Evolutionary conservation across 2,113 vertebrate genomes (phyloP).

Genomic region (Herpetotheres cachinnans): DNA sequence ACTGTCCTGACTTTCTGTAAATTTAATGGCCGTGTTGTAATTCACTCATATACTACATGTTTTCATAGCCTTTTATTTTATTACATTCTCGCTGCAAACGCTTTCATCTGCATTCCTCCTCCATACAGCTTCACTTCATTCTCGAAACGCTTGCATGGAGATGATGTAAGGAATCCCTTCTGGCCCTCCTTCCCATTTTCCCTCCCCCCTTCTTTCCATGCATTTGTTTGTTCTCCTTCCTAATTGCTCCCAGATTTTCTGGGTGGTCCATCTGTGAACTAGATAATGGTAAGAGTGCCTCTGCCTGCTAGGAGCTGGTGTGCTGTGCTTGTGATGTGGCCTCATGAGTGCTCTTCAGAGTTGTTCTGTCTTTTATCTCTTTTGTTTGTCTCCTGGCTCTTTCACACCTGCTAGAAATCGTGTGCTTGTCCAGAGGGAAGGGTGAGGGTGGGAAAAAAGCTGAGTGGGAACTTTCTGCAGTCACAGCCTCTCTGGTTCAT

Average conservation of each 20-base stretch:
- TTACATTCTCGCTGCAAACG: conserved; percentile 43
- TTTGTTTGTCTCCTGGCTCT: conserved; percentile 64
- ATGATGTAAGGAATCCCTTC: conserved; percentile 73
- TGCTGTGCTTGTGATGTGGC: conserved; percentile 66
- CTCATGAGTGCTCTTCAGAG: conserved; percentile 58
- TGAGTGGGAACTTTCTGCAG: neutral
- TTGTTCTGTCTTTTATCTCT: conserved; percentile 59
- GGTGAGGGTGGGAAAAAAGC: neutral
- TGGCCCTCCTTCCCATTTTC: neutral
- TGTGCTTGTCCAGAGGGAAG: conserved; percentile 6
- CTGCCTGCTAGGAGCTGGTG: conserved; percentile 48
- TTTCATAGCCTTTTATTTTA: conserved; percentile 39
- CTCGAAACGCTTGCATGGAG: conserved; percentile 76
- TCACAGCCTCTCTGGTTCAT: neutral
- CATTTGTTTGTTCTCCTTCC: conserved; percentile 65
- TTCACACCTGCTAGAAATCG: conserved; percentile 71
- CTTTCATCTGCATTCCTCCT: conserved; percentile 70
- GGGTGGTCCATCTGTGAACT: conserved; percentile 78
- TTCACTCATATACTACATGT: neutral
- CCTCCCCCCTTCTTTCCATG: conserved; percentile 15
- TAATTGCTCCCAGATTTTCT: conserved; percentile 75
- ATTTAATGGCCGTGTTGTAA: neutral
- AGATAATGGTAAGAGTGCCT: conserved; percentile 69
- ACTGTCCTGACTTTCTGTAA: neutral
- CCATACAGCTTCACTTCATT: conserved; percentile 67